Percentiles rank a stretch among this genome's conserved stretches.
Conservation (phyloP, 2,797 vertebrate species). For the Xyrichtys novacula region DNA sequence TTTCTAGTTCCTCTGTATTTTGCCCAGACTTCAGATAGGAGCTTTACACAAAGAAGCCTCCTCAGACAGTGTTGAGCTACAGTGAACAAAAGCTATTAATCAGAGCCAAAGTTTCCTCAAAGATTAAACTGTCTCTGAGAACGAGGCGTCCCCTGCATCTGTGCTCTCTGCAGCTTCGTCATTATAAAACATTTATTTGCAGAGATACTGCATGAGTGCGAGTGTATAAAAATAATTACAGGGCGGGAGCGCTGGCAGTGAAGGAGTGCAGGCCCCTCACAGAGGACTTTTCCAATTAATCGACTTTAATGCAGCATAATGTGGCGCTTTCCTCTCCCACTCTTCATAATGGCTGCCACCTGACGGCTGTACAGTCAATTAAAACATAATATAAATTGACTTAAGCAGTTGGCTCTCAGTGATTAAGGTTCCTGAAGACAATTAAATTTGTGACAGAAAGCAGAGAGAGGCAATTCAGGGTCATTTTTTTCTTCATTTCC, state of each 20-base stretch:
- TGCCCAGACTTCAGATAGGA: conserved; percentile 22
- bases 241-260: conserved; percentile 44
- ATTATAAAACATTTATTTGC: conserved; percentile 58
- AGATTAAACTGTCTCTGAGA: conserved; percentile 48
- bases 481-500: conserved; percentile 47
- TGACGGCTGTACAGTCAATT: conserved; percentile 76
- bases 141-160: conserved; percentile 27
- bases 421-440: conserved; percentile 69
- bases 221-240: conserved; percentile 63
- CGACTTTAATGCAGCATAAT: conserved; percentile 74
- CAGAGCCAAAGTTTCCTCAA: conserved; percentile 44
- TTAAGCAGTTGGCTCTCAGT: conserved; percentile 62
- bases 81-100: conserved; percentile 55
- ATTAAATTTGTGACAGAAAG: conserved; percentile 59
- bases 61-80: conserved; percentile 15
- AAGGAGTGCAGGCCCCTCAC: conserved; percentile 56
- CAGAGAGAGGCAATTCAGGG: conserved; percentile 46
- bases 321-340: conserved; percentile 65
- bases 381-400: conserved; percentile 78
- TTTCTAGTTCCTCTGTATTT: conserved; percentile 10
- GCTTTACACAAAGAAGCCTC: conserved; percentile 24
- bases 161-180: neutral
- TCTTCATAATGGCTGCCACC: conserved; percentile 71
- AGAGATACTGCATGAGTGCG: conserved; percentile 33
- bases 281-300: conserved; percentile 74